A percentile compares a stretch with the other conserved stretches of the same genome.
These are phyloP conservation scores for Lasioglossum villosulum DNA, from an alignment of 2,888 invertebrate genomes.

Conservation along the genomic window DNA sequence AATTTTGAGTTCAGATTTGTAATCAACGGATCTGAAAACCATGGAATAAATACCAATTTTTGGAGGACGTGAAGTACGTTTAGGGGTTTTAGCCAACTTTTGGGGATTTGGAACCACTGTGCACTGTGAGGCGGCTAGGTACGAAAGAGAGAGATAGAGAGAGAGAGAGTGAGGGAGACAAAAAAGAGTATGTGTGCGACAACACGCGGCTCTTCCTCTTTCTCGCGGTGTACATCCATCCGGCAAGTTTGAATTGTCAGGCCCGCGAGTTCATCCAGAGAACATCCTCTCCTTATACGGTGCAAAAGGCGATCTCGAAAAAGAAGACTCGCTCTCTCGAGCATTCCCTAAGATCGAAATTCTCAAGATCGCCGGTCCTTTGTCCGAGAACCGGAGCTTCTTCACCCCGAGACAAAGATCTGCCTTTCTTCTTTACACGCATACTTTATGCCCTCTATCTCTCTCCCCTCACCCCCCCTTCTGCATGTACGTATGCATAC, in stretches of 20 bases:
- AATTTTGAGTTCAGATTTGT: too few relatives aligned
- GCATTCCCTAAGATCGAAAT: slow-evolving; percentile 63
- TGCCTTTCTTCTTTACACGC: slow-evolving; percentile 35
- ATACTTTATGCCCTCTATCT: slow-evolving; percentile 14
- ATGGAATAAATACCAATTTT: too few relatives aligned
- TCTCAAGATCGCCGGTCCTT: slow-evolving; percentile 61
- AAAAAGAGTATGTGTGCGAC: background rate
- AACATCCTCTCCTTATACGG: slow-evolving; percentile 39
- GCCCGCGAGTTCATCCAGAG: slow-evolving; percentile 28
- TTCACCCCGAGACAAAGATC: slow-evolving; percentile 59
- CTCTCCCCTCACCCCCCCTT: background rate
- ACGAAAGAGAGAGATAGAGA: background rate
- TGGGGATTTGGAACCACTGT: too few relatives aligned
- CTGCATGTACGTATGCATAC: background rate
- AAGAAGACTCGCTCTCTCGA: slow-evolving; percentile 46
- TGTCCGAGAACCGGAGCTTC: slow-evolving; percentile 51
- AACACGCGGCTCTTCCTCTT: background rate
- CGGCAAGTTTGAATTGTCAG: slow-evolving; percentile 18
- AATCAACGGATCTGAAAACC: too few relatives aligned
- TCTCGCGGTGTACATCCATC: slow-evolving; percentile 5
- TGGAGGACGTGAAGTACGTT: too few relatives aligned
- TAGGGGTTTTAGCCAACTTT: too few relatives aligned
- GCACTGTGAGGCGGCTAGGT: background rate
- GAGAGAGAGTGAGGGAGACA: background rate
- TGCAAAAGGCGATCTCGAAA: slow-evolving; percentile 43